Conservation (phyloP, 2,888 invertebrate genomes). For the Nephrotoma flavescens region DNA sequence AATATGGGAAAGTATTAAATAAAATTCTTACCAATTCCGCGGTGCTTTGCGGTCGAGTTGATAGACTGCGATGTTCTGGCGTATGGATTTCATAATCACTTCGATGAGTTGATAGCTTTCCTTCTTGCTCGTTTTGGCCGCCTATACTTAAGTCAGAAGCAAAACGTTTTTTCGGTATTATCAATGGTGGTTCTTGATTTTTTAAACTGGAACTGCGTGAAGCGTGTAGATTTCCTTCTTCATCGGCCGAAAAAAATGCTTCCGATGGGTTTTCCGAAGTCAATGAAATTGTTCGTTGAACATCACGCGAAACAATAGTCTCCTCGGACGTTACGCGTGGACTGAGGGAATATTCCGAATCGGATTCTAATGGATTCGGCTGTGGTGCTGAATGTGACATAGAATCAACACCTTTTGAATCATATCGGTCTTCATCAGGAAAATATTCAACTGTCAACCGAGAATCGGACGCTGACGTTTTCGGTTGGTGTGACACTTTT, state of each 20-base stretch:
- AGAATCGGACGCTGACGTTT: conserved; percentile 76
- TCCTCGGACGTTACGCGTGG: conserved; percentile 19
- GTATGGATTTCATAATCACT: conserved; percentile 49
- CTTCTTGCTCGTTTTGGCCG: conserved; percentile 25
- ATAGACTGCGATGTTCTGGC: conserved; percentile 38
- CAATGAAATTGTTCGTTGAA: conserved; percentile 69
- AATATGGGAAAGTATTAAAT: not conserved
- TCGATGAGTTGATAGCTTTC: conserved; percentile 37
- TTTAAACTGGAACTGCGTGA: conserved; percentile 22
- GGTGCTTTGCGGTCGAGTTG: conserved; percentile 31
- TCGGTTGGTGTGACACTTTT: conserved; percentile 43
- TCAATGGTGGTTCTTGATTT: conserved; percentile 8
- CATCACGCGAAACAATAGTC: conserved; percentile 24
- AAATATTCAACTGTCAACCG: conserved; percentile 68
- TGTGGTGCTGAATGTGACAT: conserved; percentile 33
- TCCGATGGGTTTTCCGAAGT: conserved; percentile 85
- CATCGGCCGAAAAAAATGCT: conserved; percentile 86
- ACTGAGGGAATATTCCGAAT: conserved; percentile 27
- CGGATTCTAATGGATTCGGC: conserved; percentile 30
- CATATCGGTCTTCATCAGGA: conserved; percentile 34
- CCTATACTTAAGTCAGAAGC: conserved; percentile 31
- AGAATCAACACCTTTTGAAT: conserved; percentile 27
- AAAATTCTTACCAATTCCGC: conserved; percentile 28
- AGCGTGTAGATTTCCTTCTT: conserved; percentile 46
- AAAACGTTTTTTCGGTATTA: conserved; percentile 24